Percentiles rank a stretch among this genome's conserved stretches.
phyloP scores from a whole-genome alignment of 1,140 invertebrate species.

The Oedothorax gibbosus region DNA sequence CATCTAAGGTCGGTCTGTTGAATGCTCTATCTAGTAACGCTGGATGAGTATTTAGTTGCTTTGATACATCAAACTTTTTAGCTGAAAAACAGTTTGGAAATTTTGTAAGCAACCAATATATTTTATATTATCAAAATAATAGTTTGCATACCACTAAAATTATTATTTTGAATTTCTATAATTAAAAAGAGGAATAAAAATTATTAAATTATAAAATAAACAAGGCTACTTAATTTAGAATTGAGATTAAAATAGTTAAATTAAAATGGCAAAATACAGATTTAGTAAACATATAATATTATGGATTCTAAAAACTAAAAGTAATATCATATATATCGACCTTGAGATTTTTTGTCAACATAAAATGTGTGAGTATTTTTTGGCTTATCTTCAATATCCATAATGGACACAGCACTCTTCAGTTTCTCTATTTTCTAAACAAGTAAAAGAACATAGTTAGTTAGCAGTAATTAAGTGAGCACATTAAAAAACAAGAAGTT shows the following conservation, averaged over 20 bases:
- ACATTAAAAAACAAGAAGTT: too few relatives aligned
- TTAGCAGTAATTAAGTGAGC: not conserved
- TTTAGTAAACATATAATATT: too few relatives aligned
- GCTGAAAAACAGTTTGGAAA: slow-evolving; percentile 61
- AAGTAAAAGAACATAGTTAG: not conserved
- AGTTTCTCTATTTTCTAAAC: slow-evolving; percentile 83
- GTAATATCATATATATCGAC: slow-evolving; percentile 62
- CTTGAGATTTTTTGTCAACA: slow-evolving; percentile 77
- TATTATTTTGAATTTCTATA: not conserved
- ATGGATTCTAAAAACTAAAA: too few relatives aligned
- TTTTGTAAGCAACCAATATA: too few relatives aligned
- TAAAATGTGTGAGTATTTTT: slow-evolving; percentile 87
- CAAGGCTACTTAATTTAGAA: too few relatives aligned
- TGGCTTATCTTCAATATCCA: slow-evolving; percentile 76
- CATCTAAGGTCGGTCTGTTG: slow-evolving; percentile 76
- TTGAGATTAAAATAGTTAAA: too few relatives aligned
- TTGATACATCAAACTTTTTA: slow-evolving; percentile 78
- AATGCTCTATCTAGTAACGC: slow-evolving; percentile 76
- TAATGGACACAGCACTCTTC: slow-evolving; percentile 84
- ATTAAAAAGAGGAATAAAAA: not conserved
- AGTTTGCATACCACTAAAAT: too few relatives aligned
- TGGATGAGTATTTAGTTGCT: slow-evolving; percentile 81
- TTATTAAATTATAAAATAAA: too few relatives aligned
- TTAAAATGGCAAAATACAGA: too few relatives aligned
- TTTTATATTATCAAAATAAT: too few relatives aligned